phyloP scores from a whole-genome alignment of 1,140 invertebrate genomes.

The Trachymyrmex septentrionalis region DNA sequence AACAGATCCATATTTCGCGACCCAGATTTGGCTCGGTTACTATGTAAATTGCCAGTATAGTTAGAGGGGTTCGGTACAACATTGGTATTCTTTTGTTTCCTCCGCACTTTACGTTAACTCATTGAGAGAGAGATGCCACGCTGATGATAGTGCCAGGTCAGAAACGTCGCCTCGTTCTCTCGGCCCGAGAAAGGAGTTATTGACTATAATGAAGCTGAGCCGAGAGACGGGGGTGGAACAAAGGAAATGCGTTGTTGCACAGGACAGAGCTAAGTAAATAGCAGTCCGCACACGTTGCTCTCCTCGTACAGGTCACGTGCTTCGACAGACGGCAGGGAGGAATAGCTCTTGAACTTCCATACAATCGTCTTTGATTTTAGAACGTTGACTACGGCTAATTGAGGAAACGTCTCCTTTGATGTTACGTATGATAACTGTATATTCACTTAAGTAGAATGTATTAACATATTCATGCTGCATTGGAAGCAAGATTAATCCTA shows the following conservation, averaged over 20 bases:
- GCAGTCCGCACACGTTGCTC: constrained; percentile 35
- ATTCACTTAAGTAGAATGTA: background rate
- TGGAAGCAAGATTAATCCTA: background rate
- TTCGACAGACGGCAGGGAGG: background rate
- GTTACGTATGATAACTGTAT: constrained; percentile 3
- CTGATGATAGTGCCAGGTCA: constrained; percentile 56
- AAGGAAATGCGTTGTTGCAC: constrained; percentile 42
- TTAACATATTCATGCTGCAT: background rate
- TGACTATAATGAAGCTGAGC: constrained; percentile 41
- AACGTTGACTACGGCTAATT: constrained; percentile 52
- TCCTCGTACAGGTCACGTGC: constrained; percentile 38
- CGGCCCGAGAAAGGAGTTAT: constrained; percentile 48
- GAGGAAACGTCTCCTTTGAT: constrained; percentile 37
- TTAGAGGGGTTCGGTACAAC: constrained; percentile 1
- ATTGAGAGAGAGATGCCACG: constrained; percentile 41
- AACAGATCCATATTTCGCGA: constrained; percentile 41
- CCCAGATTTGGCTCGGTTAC: constrained; percentile 56
- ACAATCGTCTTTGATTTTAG: constrained; percentile 54
- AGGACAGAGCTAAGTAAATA: constrained; percentile 50
- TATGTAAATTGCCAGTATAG: constrained; percentile 55
- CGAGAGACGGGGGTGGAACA: constrained; percentile 38
- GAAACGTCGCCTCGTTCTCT: constrained; percentile 56
- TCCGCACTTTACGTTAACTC: background rate
- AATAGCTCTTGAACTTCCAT: constrained; percentile 47
- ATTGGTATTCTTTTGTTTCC: constrained; percentile 53